Percentiles rank a stretch among this genome's conserved stretches.
Conservation (phyloP, 2,797 vertebrate genomes). For the Karalla daura region DNA sequence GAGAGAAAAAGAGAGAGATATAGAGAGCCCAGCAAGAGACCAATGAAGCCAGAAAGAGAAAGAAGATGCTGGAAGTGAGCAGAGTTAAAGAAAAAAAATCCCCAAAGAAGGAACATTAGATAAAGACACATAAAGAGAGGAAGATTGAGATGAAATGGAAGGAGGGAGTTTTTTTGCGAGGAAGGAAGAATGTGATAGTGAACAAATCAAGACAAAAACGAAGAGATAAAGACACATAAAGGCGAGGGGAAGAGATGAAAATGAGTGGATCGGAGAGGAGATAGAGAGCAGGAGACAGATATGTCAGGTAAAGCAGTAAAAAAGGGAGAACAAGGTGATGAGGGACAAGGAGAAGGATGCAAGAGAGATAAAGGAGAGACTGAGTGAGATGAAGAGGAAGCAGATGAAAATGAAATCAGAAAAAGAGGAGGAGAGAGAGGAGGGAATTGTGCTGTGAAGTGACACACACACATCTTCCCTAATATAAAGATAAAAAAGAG, state of each 20-base stretch:
- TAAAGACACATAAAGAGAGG: neutral
- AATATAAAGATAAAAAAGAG: neutral
- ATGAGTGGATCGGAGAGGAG: neutral
- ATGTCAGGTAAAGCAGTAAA: constrained; percentile 1
- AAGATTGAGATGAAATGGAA: neutral
- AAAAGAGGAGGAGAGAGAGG: neutral
- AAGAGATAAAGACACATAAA: neutral
- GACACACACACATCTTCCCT: neutral
- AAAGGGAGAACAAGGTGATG: neutral
- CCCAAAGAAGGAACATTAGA: neutral
- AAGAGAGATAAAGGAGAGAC: neutral
- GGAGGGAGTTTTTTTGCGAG: neutral
- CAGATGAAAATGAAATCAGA: neutral
- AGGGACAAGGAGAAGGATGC: neutral
- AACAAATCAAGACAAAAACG: neutral
- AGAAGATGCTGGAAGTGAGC: constrained; percentile 1
- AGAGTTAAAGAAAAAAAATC: neutral
- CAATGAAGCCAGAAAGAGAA: neutral
- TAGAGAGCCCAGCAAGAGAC: neutral
- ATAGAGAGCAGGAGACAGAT: constrained; percentile 1
- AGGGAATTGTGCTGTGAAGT: neutral
- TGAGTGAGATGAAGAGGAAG: neutral
- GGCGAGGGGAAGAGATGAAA: neutral
- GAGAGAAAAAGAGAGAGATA: neutral
- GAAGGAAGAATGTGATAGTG: neutral